A percentile compares a stretch with the other conserved stretches of the same genome.
phyloP scores from a whole-genome alignment of 2,797 vertebrate species.

The Ficedula albicollis region DNA sequence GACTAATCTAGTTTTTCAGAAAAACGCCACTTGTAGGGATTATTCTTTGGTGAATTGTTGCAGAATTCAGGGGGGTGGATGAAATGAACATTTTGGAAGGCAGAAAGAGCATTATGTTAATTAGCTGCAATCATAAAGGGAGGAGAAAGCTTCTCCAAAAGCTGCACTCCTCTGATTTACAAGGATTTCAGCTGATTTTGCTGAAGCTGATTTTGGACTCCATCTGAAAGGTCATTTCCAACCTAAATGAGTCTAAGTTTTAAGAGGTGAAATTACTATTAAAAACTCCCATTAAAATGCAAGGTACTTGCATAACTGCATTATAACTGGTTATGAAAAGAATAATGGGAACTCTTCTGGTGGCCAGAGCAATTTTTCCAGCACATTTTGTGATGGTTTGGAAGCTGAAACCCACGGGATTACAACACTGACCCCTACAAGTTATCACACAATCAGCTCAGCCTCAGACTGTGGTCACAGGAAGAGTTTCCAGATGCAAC shows the following conservation, averaged over 20 bases:
- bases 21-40: neutral
- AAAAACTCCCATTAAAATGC: neutral
- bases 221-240: neutral
- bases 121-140: conserved; percentile 18
- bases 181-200: conserved; percentile 43
- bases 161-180: conserved; percentile 2
- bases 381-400: neutral
- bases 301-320: neutral
- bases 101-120: conserved; percentile 25
- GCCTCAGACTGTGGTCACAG: neutral
- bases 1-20: neutral
- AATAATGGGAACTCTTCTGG: neutral
- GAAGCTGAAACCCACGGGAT: neutral
- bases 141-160: neutral
- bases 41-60: neutral
- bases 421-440: neutral
- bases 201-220: neutral
- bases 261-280: neutral
- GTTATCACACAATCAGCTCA: neutral
- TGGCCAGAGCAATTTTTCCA: neutral
- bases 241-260: neutral
- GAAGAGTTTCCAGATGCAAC: neutral
- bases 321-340: neutral
- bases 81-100: neutral
- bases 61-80: neutral